Percentiles rank a stretch among this genome's conserved stretches.
These are phyloP conservation scores for Spodoptera frugiperda DNA, from an alignment of 1,140 invertebrate species.

Conservation along the genomic window DNA sequence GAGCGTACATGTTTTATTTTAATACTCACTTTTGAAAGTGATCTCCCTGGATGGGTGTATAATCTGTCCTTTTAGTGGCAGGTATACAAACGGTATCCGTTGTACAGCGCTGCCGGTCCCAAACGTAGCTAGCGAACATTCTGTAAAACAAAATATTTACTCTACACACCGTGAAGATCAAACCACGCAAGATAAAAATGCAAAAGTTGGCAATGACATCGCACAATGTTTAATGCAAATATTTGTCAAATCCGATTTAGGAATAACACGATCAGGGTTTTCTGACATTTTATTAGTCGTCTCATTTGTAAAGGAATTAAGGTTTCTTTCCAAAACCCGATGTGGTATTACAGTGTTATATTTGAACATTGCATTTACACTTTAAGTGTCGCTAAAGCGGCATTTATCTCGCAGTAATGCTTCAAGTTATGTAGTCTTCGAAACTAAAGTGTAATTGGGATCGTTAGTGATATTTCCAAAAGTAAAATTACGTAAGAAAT, in stretches of 20 bases:
- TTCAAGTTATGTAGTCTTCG: constrained; percentile 18
- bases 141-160: constrained; percentile 86
- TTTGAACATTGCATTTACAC: background rate
- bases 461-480: background rate
- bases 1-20: too few relatives aligned
- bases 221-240: constrained; percentile 50
- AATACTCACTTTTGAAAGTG: constrained; percentile 91
- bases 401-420: constrained; percentile 2
- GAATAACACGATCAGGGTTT: constrained; percentile 25
- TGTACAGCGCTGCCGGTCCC: constrained; percentile 91
- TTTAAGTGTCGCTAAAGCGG: constrained; percentile 5
- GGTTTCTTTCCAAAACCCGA: constrained; percentile 51
- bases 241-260: constrained; percentile 53
- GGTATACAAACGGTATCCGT: constrained; percentile 93
- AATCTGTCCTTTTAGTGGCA: constrained; percentile 94
- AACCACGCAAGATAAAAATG: background rate
- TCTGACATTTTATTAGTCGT: constrained; percentile 50
- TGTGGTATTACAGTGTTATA: constrained; percentile 51
- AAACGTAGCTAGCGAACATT: constrained; percentile 93
- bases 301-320: constrained; percentile 64
- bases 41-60: constrained; percentile 95
- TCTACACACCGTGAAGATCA: constrained; percentile 37
- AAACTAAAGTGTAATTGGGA: constrained; percentile 7
- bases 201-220: background rate
- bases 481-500: background rate